Evolutionary conservation across 2,797 vertebrate species (phyloP).

Genomic region (Naso thynnoides): DNA sequence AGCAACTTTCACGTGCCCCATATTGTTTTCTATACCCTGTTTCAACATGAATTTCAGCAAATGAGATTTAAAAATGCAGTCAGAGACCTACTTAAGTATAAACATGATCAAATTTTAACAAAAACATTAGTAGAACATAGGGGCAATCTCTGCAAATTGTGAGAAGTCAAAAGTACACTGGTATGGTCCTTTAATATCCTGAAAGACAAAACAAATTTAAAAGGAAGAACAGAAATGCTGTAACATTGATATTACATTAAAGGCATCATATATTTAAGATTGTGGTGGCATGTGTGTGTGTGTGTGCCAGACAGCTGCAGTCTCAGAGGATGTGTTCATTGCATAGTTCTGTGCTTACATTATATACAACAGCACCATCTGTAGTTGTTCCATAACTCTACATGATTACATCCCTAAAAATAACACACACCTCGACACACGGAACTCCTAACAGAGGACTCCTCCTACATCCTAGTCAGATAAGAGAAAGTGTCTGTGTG

Average conservation of each 20-base stretch:
- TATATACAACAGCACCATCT: slow-evolving; percentile 58
- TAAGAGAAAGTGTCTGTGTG: background rate
- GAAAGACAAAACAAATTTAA: background rate
- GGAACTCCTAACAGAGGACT: background rate
- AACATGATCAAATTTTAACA: too few species aligned
- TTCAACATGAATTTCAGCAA: too few species aligned
- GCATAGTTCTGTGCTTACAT: slow-evolving; percentile 15
- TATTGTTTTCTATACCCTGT: too few species aligned
- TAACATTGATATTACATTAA: background rate
- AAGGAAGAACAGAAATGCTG: background rate
- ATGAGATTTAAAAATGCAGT: too few species aligned
- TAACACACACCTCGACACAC: background rate
- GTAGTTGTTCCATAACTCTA: slow-evolving; percentile 21
- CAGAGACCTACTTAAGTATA: too few species aligned
- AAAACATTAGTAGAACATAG: too few species aligned
- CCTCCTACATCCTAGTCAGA: slow-evolving; percentile 6
- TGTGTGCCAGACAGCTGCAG: slow-evolving; percentile 18
- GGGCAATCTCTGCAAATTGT: too few species aligned
- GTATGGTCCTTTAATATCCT: too few species aligned
- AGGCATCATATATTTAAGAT: background rate
- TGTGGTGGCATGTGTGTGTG: background rate
- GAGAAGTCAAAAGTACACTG: too few species aligned
- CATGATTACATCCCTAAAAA: background rate
- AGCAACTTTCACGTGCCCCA: too few species aligned
- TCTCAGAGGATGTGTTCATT: background rate